Evolutionary conservation across 2,113 vertebrate species (phyloP), one percentile per base, ranked within the genome.

Genomic region (Clarias macrocephalus): DNA sequence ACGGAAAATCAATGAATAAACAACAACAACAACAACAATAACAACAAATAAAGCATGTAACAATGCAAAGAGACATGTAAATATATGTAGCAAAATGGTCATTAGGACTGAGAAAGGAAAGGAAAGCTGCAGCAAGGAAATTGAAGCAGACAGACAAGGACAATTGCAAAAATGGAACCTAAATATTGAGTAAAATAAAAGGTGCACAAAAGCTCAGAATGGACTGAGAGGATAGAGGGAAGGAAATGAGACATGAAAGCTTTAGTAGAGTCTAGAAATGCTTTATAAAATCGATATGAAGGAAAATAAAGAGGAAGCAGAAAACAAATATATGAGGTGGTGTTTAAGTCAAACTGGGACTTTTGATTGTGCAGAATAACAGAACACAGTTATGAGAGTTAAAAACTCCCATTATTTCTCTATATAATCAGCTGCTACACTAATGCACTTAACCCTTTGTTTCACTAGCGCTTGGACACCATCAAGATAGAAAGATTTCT

Each of bases 241-340:
- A 72, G n/a, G 28, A 68, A 68, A 68, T 68, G 28, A 72, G 70
- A 72, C 70, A 72, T 72, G 70, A 72, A 72, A 37, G 18, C 30
- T 33, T 70, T 70, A 70, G 66, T 5, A 18, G 30, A 33, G 66
- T 48, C 3, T 48, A 23, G 72, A 19, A 25, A 4, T 0, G 16
- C 19, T 72, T 37, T 72, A 37, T 37, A 72, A 16, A 70, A 37
- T 13, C 28, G 5, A 30, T 68, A 68, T 1, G 15, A 28, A 30
- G 65, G n/a, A 28, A 66, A 30, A 15, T 28, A 30, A 30, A 68
- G n/a, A 68, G 13, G 12, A 68, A 66, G 15, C 0, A 30, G n/a
- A 12, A 28, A 15, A 66, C 12, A 48, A 48, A 48, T 48, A 48
- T 48, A 48, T 8, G 7, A 48, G 48, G 48, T 8, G 48, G 48